Evolutionary conservation across 1,140 invertebrate species (phyloP), one percentile per base, ranked within the genome.

Genomic region (Rhagoletis zephyria): DNA sequence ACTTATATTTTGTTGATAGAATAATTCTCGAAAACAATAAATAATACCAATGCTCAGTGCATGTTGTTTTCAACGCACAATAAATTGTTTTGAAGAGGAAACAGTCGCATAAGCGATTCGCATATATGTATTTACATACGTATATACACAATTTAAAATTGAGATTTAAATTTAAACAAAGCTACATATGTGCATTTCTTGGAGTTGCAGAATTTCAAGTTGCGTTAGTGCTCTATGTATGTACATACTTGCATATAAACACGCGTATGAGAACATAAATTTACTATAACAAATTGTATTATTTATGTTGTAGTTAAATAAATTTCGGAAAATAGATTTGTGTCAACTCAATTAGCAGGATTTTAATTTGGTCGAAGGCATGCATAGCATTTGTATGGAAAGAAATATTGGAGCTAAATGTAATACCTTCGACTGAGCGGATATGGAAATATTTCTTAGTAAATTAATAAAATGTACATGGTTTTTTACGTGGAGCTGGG

Each of bases 241-340:
- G 59, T 60, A 60, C 59, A 60, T 60, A 60, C 12, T 60, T 60
- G 1, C 59, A 60, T 60, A n/a, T 63, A 1, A 16, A n/a, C 16
- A 63, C 16, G 7, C n/a, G 3, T 9, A 67, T 30, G 64, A 67
- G 40, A 67, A 67, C 0, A 19, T 67, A 67, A 14, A 67, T 40
- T 67, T 30, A 30, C n/a, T 30, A 30, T 56, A 56, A 16, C 16
- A 81, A 6, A 59, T 19, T 81, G n/a, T 56, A 81, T 48, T 74
- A 30, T 30, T 42, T 48, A 74, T 74, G 74, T 59, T 4, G 6
- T 81, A 81, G 74, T 81, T 81, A 81, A 81, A 81, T 3, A 81
- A 81, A 59, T 59, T 81, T 81, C 48, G 48, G 56, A 59, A 74
- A 56, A 56, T 81, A 56, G 4, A 81, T 81, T 56, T 56, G n/a